Evolutionary conservation across 2,888 invertebrate species (phyloP), one percentile per base, ranked within the genome.

Genomic region (Cheilosia impressa): DNA sequence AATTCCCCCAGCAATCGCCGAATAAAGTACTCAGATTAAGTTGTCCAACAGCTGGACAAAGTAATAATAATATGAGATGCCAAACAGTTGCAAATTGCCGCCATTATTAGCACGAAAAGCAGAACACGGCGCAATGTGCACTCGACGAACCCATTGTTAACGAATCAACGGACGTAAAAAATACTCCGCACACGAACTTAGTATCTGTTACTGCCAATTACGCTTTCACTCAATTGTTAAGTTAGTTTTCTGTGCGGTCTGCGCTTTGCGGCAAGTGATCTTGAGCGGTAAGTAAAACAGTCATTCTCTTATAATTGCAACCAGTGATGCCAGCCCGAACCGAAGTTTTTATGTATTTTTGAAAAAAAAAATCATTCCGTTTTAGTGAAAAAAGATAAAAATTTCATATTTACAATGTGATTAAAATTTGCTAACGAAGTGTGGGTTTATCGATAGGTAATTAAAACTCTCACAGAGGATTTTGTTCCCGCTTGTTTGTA

Each of bases 171-270:
- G 58, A 34, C 15, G 24, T 34, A 17, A 65, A 79, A 71, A 73
- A 53, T 69, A 63, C 63, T 43, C 41, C 50, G 27, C 55, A 78
- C 60, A 62, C 24, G 62, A 19, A 62, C 53, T 68, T 22, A 2
- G 38, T 57, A 57, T 17, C 34, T 17, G 6, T 68, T 24, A 60
- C 69, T 31, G 47, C 43, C 71, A 84, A 80, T 84, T 84, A 84
- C 66, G 80, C 84, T 84, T 84, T 84, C 84, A 71, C 84, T 80
- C 79, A 84, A 69, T 79, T 65, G 84, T 65, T 65, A 17, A 55
- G 65, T 22, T 68, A 66, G 34, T 52, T 43, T 60, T 55, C 38
- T 66, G 38, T 72, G 24, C 19, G 52, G 24, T 47, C 24, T 58
- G 43, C 58, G 19, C 69, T 65, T 60, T 27, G 50, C 4, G 38